Conservation (phyloP, 2,797 vertebrate genomes). For the Lophotriccus pileatus region DNA sequence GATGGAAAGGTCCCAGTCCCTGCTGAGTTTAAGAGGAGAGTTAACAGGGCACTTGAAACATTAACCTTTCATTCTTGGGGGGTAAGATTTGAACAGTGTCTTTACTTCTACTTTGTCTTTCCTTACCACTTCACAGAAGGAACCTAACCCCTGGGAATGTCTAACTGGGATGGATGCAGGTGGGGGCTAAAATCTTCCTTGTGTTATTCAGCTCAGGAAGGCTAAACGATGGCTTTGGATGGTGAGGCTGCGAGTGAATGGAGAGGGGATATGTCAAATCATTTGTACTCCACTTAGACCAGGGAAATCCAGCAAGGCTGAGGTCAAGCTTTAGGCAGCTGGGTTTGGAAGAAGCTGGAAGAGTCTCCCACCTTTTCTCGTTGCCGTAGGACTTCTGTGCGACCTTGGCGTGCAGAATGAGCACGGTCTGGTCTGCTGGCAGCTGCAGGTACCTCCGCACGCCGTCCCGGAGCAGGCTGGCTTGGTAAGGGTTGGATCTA, state of each 20-base stretch:
- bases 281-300: background rate
- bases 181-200: background rate
- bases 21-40: background rate
- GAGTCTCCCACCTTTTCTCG: slow-evolving; percentile 84
- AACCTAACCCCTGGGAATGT: background rate
- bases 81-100: background rate
- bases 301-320: background rate
- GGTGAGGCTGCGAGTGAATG: background rate
- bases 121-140: background rate
- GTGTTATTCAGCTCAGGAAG: background rate
- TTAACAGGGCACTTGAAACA: background rate
- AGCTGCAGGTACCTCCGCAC: slow-evolving; percentile 79
- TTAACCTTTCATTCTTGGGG: background rate
- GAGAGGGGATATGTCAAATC: background rate
- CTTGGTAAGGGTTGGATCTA: slow-evolving; percentile 58
- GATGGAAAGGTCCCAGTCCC: background rate
- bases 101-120: background rate
- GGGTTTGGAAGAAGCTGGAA: background rate
- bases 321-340: background rate
- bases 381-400: slow-evolving; percentile 97
- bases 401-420: slow-evolving; percentile 92
- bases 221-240: background rate
- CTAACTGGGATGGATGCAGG: background rate
- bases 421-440: slow-evolving; percentile 81
- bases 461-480: slow-evolving; percentile 66